Conservation (phyloP, 2,888 invertebrate genomes). For the Saturnia pavonia region DNA sequence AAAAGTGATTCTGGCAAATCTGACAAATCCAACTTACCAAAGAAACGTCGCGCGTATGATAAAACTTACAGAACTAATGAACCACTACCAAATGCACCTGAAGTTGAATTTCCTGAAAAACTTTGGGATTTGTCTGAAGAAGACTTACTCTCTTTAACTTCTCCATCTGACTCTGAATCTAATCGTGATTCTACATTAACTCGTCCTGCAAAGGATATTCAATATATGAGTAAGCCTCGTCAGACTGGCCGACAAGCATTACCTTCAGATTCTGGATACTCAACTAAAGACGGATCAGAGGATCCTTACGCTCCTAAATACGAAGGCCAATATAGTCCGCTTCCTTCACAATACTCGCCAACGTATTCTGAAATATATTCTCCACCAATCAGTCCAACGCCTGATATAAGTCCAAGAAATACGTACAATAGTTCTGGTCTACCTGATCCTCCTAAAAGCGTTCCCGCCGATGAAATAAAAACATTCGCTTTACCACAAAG, state of each 20-base stretch:
- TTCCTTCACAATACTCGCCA: conserved; percentile 72
- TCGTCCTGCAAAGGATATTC: conserved; percentile 83
- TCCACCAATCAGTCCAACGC: conserved; percentile 72
- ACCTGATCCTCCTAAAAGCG: conserved; percentile 70
- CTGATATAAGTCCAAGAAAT: conserved; percentile 69
- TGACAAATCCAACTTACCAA: conserved; percentile 71
- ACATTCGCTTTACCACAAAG: conserved; percentile 70
- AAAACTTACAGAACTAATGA: conserved; percentile 92
- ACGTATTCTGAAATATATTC: conserved; percentile 79
- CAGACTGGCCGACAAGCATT: conserved; percentile 82
- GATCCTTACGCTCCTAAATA: conserved; percentile 70
- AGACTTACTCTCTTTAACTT: conserved; percentile 78
- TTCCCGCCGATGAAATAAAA: conserved; percentile 66
- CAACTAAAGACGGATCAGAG: conserved; percentile 71
- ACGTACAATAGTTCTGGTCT: conserved; percentile 66
- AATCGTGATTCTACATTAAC: conserved; percentile 79
- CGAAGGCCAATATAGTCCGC: conserved; percentile 69
- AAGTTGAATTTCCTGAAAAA: conserved; percentile 90
- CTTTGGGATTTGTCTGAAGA: conserved; percentile 89
- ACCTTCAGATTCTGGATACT: conserved; percentile 75
- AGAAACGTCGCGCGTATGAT: conserved; percentile 89
- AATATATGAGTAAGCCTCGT: conserved; percentile 81
- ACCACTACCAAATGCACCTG: conserved; percentile 88
- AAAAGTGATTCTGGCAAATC: conserved; percentile 77
- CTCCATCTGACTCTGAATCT: conserved; percentile 83